Evolutionary conservation across 2,113 vertebrate species (phyloP).

Genomic region (Tetrao urogallus): DNA sequence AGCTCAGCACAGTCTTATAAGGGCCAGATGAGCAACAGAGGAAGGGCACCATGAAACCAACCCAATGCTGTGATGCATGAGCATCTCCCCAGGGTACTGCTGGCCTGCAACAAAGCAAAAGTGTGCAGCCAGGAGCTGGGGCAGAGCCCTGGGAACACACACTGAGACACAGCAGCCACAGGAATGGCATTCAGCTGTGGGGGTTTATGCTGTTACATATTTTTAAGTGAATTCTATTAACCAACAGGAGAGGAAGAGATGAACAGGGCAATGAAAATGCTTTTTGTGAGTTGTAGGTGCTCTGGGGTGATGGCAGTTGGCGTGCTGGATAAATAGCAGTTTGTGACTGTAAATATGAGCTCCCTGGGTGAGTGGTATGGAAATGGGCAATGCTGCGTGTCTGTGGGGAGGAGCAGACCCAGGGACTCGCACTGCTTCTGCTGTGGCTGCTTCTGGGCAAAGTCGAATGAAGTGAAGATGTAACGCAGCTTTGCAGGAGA

Average conservation of each 20-base stretch:
- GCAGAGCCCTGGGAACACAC: background rate
- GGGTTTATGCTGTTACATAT: background rate
- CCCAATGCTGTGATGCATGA: rapidly evolving
- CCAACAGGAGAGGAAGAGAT: background rate
- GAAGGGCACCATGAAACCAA: background rate
- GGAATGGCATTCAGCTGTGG: background rate
- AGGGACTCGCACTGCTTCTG: background rate
- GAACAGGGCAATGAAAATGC: background rate
- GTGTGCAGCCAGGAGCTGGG: background rate
- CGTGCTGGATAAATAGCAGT: background rate
- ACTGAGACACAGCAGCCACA: background rate
- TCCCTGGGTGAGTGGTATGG: background rate
- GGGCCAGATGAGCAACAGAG: rapidly evolving
- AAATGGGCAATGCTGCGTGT: background rate
- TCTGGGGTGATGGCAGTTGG: background rate
- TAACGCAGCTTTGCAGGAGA: background rate
- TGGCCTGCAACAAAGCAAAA: background rate
- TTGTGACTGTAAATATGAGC: conserved; percentile 16
- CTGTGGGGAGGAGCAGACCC: background rate
- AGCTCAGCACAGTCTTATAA: background rate
- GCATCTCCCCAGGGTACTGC: too few relatives aligned
- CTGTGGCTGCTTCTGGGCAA: background rate
- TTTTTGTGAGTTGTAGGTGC: conserved; percentile 38
- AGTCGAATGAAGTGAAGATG: background rate
- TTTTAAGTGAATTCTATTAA: conserved; percentile 22